These are phyloP conservation scores for Meliscaeva auricollis DNA, from an alignment of 2,888 invertebrate genomes.

Conservation along the genomic window DNA sequence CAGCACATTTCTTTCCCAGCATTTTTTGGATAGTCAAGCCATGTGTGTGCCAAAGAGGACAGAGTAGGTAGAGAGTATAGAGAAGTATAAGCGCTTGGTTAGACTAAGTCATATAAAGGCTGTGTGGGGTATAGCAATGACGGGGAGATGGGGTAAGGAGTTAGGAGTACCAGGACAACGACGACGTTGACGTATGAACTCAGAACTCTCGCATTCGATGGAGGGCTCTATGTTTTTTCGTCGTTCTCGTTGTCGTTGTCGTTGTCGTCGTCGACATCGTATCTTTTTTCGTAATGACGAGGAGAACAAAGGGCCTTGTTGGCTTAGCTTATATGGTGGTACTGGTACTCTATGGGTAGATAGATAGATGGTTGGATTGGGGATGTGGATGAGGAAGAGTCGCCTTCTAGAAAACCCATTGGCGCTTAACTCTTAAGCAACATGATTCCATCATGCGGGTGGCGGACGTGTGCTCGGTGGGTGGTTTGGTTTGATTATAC, in stretches of 20 bases:
- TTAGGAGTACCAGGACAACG: constrained; percentile 51
- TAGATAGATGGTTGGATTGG: constrained; percentile 14
- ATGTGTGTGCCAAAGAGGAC: constrained; percentile 71
- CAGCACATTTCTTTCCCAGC: constrained; percentile 43
- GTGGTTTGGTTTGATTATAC: constrained; percentile 47
- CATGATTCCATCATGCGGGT: constrained; percentile 71
- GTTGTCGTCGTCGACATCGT: constrained; percentile 54
- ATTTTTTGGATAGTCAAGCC: constrained; percentile 68
- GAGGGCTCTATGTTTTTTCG: constrained; percentile 66
- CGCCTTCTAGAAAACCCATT: constrained; percentile 56
- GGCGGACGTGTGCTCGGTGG: constrained; percentile 62
- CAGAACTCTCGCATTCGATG: constrained; percentile 61
- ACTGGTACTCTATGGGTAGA: background rate
- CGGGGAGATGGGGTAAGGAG: constrained; percentile 43
- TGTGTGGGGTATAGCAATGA: constrained; percentile 13
- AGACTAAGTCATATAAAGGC: constrained; percentile 38
- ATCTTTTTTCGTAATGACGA: constrained; percentile 49
- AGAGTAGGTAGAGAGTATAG: constrained; percentile 11
- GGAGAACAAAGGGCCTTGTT: constrained; percentile 65
- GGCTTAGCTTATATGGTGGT: constrained; percentile 15
- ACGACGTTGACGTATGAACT: constrained; percentile 74
- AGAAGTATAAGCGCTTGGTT: constrained; percentile 61
- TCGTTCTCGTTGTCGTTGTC: constrained; percentile 40
- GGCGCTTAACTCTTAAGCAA: constrained; percentile 71
- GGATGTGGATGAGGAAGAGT: constrained; percentile 14